phyloP scores from a whole-genome alignment of 2,888 invertebrate species.

The Andricus curvator region DNA sequence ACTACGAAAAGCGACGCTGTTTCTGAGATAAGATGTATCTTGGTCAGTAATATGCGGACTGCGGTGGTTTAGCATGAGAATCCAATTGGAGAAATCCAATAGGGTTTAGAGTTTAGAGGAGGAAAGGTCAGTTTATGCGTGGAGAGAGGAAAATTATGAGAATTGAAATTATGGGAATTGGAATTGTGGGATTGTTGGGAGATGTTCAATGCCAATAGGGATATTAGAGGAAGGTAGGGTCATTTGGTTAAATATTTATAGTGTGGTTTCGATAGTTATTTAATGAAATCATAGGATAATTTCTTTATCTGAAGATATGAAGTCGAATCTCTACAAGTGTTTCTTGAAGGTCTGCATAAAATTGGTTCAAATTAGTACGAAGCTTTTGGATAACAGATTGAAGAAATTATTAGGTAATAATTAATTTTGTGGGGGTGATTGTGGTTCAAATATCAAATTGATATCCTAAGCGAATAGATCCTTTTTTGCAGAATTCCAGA shows the following conservation, averaged over 20 bases:
- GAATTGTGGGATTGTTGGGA: constrained; percentile 31
- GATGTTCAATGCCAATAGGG: constrained; percentile 19
- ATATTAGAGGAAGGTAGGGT: neutral
- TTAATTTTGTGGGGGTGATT: too few species aligned
- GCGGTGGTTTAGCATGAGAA: constrained; percentile 33
- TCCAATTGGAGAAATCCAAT: constrained; percentile 35
- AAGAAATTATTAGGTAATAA: too few species aligned
- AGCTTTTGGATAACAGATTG: too few species aligned
- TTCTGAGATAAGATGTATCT: constrained; percentile 36
- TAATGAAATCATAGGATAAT: neutral
- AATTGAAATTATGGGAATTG: constrained; percentile 33
- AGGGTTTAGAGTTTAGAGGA: neutral
- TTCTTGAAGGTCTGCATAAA: too few species aligned
- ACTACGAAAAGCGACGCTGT: constrained; percentile 28
- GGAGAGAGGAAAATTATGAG: constrained; percentile 34
- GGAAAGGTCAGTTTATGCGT: constrained; percentile 6
- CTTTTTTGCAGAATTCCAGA: too few species aligned
- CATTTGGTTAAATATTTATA: neutral
- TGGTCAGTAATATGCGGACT: constrained; percentile 19
- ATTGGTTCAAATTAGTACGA: too few species aligned
- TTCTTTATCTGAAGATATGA: neutral
- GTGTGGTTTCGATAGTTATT: neutral
- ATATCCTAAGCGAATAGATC: too few species aligned
- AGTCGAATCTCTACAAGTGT: neutral
- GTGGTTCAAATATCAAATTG: too few species aligned